Conservation (phyloP, 2,797 vertebrate genomes). For the Sebastes vulpes region DNA sequence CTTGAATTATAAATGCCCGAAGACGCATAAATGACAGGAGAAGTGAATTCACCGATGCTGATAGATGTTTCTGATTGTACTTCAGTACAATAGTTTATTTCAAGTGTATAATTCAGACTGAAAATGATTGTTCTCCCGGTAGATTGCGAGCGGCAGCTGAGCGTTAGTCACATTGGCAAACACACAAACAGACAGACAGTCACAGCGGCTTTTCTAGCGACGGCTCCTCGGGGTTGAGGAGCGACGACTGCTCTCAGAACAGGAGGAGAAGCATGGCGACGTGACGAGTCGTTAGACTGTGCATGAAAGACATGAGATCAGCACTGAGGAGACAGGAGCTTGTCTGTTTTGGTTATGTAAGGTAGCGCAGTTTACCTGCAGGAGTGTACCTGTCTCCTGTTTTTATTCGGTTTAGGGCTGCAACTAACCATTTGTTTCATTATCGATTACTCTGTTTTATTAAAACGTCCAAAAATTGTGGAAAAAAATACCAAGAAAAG, state of each 20-base stretch:
- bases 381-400: not conserved
- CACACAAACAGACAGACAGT: conserved; percentile 2
- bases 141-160: not conserved
- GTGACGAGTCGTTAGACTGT: conserved; percentile 6
- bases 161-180: conserved; percentile 38
- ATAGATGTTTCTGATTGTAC: not conserved
- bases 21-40: not conserved
- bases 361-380: not conserved
- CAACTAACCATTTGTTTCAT: not conserved
- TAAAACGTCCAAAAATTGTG: not conserved
- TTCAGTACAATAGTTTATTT: not conserved
- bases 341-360: not conserved
- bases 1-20: not conserved
- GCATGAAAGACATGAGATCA: conserved; percentile 1
- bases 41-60: not conserved
- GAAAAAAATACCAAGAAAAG: not conserved
- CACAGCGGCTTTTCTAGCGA: not conserved
- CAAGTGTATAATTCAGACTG: not conserved
- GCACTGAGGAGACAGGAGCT: not conserved
- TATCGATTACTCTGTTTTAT: not conserved
- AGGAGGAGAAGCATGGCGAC: conserved; percentile 16
- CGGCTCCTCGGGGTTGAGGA: conserved; percentile 23
- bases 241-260: conserved; percentile 23
- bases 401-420: not conserved
- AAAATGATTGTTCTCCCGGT: not conserved